These are phyloP conservation scores for Phenganax stokvisi DNA, from an alignment of 92 coral and sea anemone genomes.

Conservation along the genomic window DNA sequence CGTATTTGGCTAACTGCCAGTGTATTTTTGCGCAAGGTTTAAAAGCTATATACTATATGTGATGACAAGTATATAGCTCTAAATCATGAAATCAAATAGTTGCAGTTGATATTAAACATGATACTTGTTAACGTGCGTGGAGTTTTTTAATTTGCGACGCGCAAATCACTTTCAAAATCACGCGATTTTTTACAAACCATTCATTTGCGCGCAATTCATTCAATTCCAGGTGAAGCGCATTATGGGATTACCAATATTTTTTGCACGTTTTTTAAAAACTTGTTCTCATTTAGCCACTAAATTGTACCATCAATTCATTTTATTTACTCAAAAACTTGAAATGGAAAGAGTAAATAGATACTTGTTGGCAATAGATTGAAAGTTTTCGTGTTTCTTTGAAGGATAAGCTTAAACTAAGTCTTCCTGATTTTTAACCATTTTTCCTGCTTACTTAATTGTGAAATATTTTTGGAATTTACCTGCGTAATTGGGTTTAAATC, in stretches of 20 bases:
- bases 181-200: not conserved
- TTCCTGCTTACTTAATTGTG: not conserved
- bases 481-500: not conserved
- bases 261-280: not conserved
- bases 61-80: conserved; percentile 1
- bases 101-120: conserved; percentile 1
- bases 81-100: not conserved
- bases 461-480: conserved; percentile 6
- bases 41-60: not conserved
- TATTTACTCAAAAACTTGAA: not conserved
- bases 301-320: not conserved
- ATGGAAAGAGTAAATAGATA: conserved; percentile 3
- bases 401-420: not conserved
- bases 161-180: not conserved
- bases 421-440: not conserved
- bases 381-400: not conserved
- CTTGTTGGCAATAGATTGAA: not conserved
- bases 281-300: not conserved
- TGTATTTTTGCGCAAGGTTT: conserved; percentile 8
- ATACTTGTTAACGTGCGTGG: conserved; percentile 7
- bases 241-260: not conserved
- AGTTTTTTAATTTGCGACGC: not conserved
- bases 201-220: not conserved
- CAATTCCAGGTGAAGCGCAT: not conserved
- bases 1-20: conserved; percentile 21